Base-by-base conservation (phyloP, 1,140 invertebrate species). In the Rhynchophorus ferrugineus region DNA sequence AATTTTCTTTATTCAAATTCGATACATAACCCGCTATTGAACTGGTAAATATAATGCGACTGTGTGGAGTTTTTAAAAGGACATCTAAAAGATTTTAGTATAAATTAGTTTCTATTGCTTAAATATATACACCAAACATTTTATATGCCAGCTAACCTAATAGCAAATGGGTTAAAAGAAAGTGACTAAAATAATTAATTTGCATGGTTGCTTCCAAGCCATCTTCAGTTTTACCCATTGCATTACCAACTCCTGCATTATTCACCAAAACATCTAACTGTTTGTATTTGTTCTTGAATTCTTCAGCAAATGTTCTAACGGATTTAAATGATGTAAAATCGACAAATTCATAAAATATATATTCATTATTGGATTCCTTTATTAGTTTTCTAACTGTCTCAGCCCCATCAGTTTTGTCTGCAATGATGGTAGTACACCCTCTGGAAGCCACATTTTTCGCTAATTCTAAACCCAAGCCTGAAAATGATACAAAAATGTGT, bases 111-210 rank as follows among this genome's bases (percentile, higher is more conserved):
- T n/a, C n/a, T n/a, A n/a, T n/a, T n/a, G n/a, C n/a, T n/a, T n/a
- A n/a, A n/a, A n/a, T n/a, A n/a, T n/a, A n/a, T n/a, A n/a, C n/a
- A n/a, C n/a, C n/a, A n/a, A n/a, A n/a, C n/a, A n/a, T 29, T 29
- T 11, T n/a, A n/a, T n/a, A n/a, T n/a, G n/a, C n/a, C 9, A 8
- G 21, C 67, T 69, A 74, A 75, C 80, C 75, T 3, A 80, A 50
- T 1, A 84, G 57, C 0, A 85, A 67, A 56, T 81, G 69, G 1
- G 82, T 84, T 16, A 85, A 61, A n/a, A 84, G 63, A 63, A 84
- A 85, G 13, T 78, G 81, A 19, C 80, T 80, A 54, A 81, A 76
- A 63, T 84, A 73, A 58, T 86, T 85, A 2, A 78, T 69, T 51
- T 80, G 79, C 70, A 80, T 78, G n/a, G 74, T 71, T 16, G 66